Conservation (phyloP, 2,113 vertebrate species). For the Brachionichthys hirsutus region DNA sequence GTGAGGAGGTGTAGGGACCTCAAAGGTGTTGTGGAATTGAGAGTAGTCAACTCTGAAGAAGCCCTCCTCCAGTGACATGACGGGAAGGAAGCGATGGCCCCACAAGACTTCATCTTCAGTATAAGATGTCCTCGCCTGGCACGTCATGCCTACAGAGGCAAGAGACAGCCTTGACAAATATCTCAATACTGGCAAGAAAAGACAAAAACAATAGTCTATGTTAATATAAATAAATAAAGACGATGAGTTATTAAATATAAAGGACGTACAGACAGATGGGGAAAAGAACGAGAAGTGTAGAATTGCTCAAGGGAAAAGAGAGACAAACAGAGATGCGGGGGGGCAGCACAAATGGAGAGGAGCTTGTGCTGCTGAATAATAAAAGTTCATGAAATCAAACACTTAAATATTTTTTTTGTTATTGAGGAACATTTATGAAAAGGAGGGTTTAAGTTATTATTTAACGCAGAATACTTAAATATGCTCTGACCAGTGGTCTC, state of each 20-base stretch:
- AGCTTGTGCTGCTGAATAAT: constrained; percentile 51
- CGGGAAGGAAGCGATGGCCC: constrained; percentile 89
- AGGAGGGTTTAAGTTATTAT: background rate
- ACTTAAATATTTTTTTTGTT: constrained; percentile 3
- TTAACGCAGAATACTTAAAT: no score
- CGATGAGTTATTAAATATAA: no score
- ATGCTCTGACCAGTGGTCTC: constrained; percentile 84
- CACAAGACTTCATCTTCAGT: constrained; percentile 90
- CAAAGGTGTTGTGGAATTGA: constrained; percentile 88
- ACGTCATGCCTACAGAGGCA: constrained; percentile 83
- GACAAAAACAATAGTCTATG: background rate
- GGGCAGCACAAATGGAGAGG: constrained; percentile 3
- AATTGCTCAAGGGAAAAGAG: constrained; percentile 23
- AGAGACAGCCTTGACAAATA: background rate
- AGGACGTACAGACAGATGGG: constrained; percentile 2
- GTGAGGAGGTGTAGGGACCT: constrained; percentile 85
- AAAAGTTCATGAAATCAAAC: constrained; percentile 58
- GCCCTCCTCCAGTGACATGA: constrained; percentile 90
- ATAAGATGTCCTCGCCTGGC: constrained; percentile 88
- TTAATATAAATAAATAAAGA: no score
- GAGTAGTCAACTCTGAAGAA: constrained; percentile 91
- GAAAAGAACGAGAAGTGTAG: constrained; percentile 3
- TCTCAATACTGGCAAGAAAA: constrained; percentile 4
- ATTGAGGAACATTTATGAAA: background rate
- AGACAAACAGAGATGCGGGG: constrained; percentile 4